Base-by-base conservation (phyloP, 2,888 invertebrate genomes). In the Clanis bilineata region DNA sequence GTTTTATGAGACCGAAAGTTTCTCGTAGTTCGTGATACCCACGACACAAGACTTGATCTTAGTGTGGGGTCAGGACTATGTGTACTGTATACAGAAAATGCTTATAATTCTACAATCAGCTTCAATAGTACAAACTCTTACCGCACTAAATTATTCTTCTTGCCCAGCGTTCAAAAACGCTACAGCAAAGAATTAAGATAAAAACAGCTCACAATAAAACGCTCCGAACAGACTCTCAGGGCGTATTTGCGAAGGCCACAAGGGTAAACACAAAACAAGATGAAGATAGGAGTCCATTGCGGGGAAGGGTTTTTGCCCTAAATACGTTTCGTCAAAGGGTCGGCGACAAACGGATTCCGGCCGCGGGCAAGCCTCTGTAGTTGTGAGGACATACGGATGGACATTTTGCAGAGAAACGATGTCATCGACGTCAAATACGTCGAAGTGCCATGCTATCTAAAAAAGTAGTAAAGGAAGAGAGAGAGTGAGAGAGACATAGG, bases 261-360 rank as follows among this genome's bases (percentile, higher is more conserved):
- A 73, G 76, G 76, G 76, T 76, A 79, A 77, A 82, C 77, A 84
- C 77, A 75, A 79, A 79, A 78, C 76, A 76, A 80, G 83, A 82
- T 81, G 80, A 80, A 83, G 80, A 82, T 79, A 77, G 78, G 73
- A 72, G 69, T 78, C 70, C 68, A 77, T 82, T 75, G 78, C 77
- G 70, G 71, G 75, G 77, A 83, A 80, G 82, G 84, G 79, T 80
- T 82, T 80, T 82, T 80, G 83, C 77, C 83, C 85, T 83, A 84
- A 85, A 85, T 86, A 81, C 83, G 83, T 79, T 77, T 78, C 82
- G 80, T 84, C 84, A 83, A 83, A 85, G 83, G 84, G 73, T 73
- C 79, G 72, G 79, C 80, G 85, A 84, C 85, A 83, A 82, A 84
- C 85, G 83, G 80, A 86, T 86, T 82, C 86, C 80, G 66, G 79